These are phyloP conservation scores for Podarcis siculus DNA, from an alignment of 2,797 vertebrate species.

Conservation along the genomic window DNA sequence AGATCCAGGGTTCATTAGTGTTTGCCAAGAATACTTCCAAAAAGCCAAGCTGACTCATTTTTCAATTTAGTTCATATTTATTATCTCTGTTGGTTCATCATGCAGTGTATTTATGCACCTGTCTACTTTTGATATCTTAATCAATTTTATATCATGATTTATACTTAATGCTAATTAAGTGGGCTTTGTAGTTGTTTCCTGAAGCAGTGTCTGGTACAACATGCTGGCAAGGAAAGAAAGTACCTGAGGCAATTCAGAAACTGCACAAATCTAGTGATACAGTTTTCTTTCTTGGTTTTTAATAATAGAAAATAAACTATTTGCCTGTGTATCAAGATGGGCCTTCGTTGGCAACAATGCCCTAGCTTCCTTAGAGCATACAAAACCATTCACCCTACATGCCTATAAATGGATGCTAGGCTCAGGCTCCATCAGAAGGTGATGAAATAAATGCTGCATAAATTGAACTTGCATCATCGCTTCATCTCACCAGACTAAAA, in stretches of 20 bases:
- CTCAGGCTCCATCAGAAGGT: neutral
- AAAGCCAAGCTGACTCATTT: neutral
- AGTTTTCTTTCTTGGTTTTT: neutral
- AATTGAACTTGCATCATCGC: neutral
- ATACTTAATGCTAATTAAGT: neutral
- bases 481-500: constrained; percentile 4
- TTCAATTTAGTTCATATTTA: neutral
- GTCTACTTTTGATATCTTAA: neutral
- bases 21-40: neutral
- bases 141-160: neutral
- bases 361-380: neutral
- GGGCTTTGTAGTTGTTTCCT: neutral
- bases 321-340: neutral
- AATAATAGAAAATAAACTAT: constrained; percentile 4
- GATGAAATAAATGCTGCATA: constrained; percentile 13
- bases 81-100: neutral
- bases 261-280: neutral
- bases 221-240: neutral
- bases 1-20: neutral
- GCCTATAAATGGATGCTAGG: constrained; percentile 25
- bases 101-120: neutral
- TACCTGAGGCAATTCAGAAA: neutral
- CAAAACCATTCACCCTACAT: neutral
- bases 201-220: neutral
- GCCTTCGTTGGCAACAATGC: neutral